Conservation (phyloP, 2,113 vertebrate species). For the Anseranas semipalmata region DNA sequence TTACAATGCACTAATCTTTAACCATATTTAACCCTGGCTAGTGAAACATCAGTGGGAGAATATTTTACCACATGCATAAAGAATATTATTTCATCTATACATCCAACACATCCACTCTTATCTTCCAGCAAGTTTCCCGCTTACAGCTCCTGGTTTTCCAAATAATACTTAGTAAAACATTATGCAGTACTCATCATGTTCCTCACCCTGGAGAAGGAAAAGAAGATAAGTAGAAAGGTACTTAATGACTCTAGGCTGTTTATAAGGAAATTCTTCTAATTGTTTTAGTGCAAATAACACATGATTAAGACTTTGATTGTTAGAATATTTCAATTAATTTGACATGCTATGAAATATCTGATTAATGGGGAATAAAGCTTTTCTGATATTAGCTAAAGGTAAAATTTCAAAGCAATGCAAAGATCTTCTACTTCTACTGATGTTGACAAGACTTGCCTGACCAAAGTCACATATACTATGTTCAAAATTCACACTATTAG, state of each 20-base stretch:
- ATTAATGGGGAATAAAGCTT: conserved; percentile 15
- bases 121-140: not conserved
- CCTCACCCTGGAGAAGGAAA: not conserved
- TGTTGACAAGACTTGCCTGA: conserved; percentile 15
- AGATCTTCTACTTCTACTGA: conserved; percentile 11
- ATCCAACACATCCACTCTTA: not conserved
- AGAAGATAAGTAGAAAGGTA: not conserved
- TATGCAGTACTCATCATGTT: not conserved
- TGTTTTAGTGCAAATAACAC: not conserved
- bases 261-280: not conserved
- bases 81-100: not conserved
- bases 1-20: not conserved
- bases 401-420: conserved; percentile 61
- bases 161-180: not conserved
- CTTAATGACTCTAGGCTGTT: not conserved
- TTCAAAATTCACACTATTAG: conserved; percentile 25
- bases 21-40: not conserved
- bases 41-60: not conserved
- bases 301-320: conserved; percentile 18
- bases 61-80: not conserved
- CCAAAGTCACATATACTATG: not conserved
- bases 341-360: not conserved
- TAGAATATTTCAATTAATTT: conserved; percentile 4
- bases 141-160: not conserved
- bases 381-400: conserved; percentile 54